Evolutionary conservation across 2,888 invertebrate species (phyloP), one percentile per base, ranked within the genome.

Genomic region (Gasteruption jaculator): DNA sequence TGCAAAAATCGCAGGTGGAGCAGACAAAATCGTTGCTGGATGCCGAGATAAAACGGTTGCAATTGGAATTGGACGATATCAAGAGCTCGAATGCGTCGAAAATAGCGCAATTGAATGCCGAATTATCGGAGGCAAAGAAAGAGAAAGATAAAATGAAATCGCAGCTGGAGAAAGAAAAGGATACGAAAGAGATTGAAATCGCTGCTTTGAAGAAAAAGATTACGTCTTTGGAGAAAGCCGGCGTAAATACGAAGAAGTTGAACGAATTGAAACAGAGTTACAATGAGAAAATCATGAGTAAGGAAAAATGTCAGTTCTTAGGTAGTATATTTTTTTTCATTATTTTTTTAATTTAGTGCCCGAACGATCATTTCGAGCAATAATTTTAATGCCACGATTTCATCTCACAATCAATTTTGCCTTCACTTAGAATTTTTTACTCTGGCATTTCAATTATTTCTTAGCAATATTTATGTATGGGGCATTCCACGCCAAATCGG

Each of bases 121-220:
- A 79, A 61, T 57, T 78, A 50, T 71, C 74, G 10, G 74, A 76
- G 50, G 57, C 76, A n/a, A 74, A 74, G 56, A 76, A 75, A 18
- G 82, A 75, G 60, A 80, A 73, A 38, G 85, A 83, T 50, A 83
- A 84, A 54, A 71, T 80, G 22, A 82, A 84, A 55, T 76, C 74
- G 31, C 81, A 81, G 52, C 73, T 77, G 35, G 87, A 89, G 47
- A 84, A 82, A 60, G 87, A 91, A 57, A 75, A 83, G 44, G 83
- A 85, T 58, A 82, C 84, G 54, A 85, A 82, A 60, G 90, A 91
- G 63, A 73, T 80, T 3, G 89, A 89, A 71, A 75, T 93, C 41
- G 82, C 83, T 38, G 79, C 82, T 3, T 73, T 92, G 15, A 86
- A 85, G 60, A 78, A 82, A 10, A 91, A 90, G 73, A 74, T 86